Percentiles rank a stretch among this genome's conserved stretches.
Conservation (phyloP, 2,113 vertebrate genomes). For the Hippocampus mohnikei region DNA sequence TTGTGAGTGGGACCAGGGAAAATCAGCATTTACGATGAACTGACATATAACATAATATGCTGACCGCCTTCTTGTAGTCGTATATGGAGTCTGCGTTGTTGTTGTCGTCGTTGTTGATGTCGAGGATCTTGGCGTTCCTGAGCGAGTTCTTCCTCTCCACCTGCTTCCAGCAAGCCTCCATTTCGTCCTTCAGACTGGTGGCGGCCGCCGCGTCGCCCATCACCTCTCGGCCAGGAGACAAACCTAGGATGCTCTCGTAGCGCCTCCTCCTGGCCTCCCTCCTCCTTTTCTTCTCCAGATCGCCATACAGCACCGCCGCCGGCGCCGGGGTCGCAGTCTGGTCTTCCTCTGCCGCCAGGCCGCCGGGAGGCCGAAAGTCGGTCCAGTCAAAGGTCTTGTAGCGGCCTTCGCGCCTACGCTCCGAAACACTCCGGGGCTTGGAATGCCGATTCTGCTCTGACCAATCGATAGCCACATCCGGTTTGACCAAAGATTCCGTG, state of each 20-base stretch:
- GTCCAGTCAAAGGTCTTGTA: constrained; percentile 64
- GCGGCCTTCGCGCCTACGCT: constrained; percentile 38
- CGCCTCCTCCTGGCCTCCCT: constrained; percentile 60
- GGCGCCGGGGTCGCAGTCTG: constrained; percentile 17
- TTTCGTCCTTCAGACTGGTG: constrained; percentile 46
- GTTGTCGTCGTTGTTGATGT: constrained; percentile 24
- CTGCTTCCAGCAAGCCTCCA: constrained; percentile 66
- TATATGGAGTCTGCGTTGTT: constrained; percentile 37
- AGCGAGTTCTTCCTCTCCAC: constrained; percentile 57
- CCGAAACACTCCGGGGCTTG: constrained; percentile 31
- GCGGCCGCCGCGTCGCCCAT: background rate
- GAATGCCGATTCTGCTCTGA: constrained; percentile 17
- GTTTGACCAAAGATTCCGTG: constrained; percentile 9
- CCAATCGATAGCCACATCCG: constrained; percentile 65
- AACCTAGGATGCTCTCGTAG: constrained; percentile 61
- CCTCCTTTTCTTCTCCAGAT: constrained; percentile 54
- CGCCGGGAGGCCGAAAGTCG: constrained; percentile 41
- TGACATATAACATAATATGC: background rate
- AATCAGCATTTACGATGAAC: background rate
- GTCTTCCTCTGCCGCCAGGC: fast-evolving
- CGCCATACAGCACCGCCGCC: background rate
- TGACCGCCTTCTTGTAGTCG: constrained; percentile 55
- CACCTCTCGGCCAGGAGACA: constrained; percentile 26
- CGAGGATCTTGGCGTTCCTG: constrained; percentile 40
- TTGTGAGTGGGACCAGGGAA: too few relatives aligned